These are phyloP conservation scores for Hypomecis punctinalis DNA, from an alignment of 2,888 invertebrate genomes.

Conservation along the genomic window DNA sequence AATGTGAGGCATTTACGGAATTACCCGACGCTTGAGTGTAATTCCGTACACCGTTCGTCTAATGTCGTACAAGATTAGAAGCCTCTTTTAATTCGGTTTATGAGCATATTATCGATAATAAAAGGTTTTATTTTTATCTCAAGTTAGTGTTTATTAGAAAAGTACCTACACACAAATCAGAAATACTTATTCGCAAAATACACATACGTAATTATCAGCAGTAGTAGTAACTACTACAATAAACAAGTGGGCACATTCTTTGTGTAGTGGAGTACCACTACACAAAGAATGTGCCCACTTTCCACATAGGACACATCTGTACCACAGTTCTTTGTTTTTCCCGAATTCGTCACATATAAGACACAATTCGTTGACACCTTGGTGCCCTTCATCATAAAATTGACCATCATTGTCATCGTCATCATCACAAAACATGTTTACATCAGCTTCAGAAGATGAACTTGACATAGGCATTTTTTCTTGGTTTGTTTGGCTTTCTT, in stretches of 20 bases:
- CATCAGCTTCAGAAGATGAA: slow-evolving; percentile 5
- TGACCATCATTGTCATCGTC: slow-evolving; percentile 1
- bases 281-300: slow-evolving; percentile 16
- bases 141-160: not conserved
- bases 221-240: no score
- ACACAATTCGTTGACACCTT: slow-evolving; percentile 10
- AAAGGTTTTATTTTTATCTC: not conserved
- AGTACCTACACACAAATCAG: no score
- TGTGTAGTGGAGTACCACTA: slow-evolving; percentile 13
- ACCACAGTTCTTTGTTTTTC: slow-evolving; percentile 10
- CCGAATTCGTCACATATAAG: slow-evolving; percentile 6
- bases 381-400: slow-evolving; percentile 13
- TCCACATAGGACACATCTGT: slow-evolving; percentile 9
- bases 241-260: no score
- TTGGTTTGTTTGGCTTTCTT: not conserved
- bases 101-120: not conserved
- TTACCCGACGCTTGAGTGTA: slow-evolving; percentile 3
- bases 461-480: slow-evolving; percentile 1
- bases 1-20: not conserved
- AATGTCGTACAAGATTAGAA: slow-evolving; percentile 1
- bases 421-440: not conserved
- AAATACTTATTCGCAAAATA: slow-evolving; percentile 1
- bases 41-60: not conserved
- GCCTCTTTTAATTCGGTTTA: not conserved
- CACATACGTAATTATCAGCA: slow-evolving; percentile 1